Conservation (phyloP, 2,888 invertebrate genomes). For the Tricholauxania praeusta region DNA sequence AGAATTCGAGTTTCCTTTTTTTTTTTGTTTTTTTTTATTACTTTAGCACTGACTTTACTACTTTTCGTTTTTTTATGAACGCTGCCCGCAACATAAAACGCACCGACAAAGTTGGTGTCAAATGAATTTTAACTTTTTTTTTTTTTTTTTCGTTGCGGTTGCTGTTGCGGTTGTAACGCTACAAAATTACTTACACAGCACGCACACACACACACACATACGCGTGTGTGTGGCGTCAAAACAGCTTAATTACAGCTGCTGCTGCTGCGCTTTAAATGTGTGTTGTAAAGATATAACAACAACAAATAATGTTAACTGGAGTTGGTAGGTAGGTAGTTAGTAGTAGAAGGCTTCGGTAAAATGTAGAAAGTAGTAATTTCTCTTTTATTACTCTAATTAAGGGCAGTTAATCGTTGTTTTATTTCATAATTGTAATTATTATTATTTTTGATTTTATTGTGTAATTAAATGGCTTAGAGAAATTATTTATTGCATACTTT, state of each 20-base stretch:
- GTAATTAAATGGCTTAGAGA: slow-evolving; percentile 32
- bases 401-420: slow-evolving; percentile 40
- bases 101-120: no score
- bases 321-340: no score
- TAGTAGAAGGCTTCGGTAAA: no score
- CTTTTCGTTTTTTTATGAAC: neutral
- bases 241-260: neutral
- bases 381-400: slow-evolving; percentile 40
- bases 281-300: slow-evolving; percentile 4
- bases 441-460: neutral
- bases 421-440: slow-evolving; percentile 15
- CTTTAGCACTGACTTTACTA: no score
- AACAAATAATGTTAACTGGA: neutral
- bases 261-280: neutral
- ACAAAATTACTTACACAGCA: slow-evolving; percentile 10
- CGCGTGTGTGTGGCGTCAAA: neutral
- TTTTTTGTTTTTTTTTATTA: neutral
- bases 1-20: neutral
- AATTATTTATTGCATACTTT: slow-evolving; percentile 24
- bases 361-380: no score
- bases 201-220: neutral
- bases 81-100: no score
- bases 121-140: neutral
- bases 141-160: neutral
- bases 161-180: slow-evolving; percentile 1